Evolutionary conservation across 2,797 vertebrate genomes (phyloP), one percentile per base, ranked within the genome.

Genomic region (Dendrocincla tyrannina): DNA sequence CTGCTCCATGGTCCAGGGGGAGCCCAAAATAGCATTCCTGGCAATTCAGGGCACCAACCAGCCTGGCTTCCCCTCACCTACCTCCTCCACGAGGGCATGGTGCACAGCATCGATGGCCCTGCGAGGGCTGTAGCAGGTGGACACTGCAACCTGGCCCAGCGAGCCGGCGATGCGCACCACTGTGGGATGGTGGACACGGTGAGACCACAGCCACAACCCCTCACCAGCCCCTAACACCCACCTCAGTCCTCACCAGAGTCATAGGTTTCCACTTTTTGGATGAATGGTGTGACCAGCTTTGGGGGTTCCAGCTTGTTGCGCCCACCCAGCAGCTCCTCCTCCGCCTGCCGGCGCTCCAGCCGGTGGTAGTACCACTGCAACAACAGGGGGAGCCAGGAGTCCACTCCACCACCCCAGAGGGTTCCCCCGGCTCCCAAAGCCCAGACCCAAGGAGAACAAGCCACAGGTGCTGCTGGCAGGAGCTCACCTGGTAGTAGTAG

Each of bases 81-180:
- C 98, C 98, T 98, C 97, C 78, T 98, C 98, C 60, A 97, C 76
- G 1, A 97, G 86, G 66, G 98, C 97, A 2, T 98, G 98, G 53
- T 98, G 98, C 72, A 99, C 99, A 0, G 99, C 99, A 42, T 99
- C 97, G 6, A 99, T 99, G 95, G 99, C 99, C 19, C 99, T 97
- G 17, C 99, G 99, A 53, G 99, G 99, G 70, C 99, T 99, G 96
- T 99, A 99, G 96, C 99, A 99, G 0, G 99, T 99, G 3, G 99
- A 99, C 79, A 99, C 98, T 0, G 99, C 99, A 2, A 99, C 99
- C 96, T 99, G 99, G 91, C 99, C 99, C 92, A 99, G 94, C 1
- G 99, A 99, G 41, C 99, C 99, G 13, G 99, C 99, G 0, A 99
- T 99, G 92, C 99, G 99, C 85, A 99, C 98, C 93, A 99, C 99